Base-by-base conservation (phyloP, 2,797 vertebrate species). In the Borostomias antarcticus region DNA sequence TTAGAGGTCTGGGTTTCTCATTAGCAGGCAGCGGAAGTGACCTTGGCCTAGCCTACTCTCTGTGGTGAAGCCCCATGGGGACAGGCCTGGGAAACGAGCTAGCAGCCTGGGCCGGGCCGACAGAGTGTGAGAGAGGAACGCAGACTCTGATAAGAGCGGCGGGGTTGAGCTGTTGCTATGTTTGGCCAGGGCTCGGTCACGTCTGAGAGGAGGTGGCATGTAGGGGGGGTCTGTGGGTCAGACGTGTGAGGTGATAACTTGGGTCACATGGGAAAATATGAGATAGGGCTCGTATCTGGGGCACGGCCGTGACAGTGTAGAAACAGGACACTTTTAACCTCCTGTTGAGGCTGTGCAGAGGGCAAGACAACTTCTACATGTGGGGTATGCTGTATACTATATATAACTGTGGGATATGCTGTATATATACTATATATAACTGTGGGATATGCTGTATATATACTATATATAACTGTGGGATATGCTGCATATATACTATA, bases 91-190 rank as follows among this genome's bases (percentile, higher is more conserved):
- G 37, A 4, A 51, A 56, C n/a, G 11, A 26, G 25, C 30, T n/a
- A 30, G 28, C 52, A 30, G 57, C 33, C 57, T 23, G 21, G 5
- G 28, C 25, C 52, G 17, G 17, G 28, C 52, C 26, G 15, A 65
- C 37, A 56, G 48, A 32, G n/a, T n/a, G n/a, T n/a, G n/a, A n/a
- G n/a, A n/a, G n/a, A 26, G 48, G 32, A 45, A 56, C 21, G 35
- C 23, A 4, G 35, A 43, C 37, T 2, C 25, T 37, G 48, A 33
- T 45, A 43, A 43, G 26, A 65, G 26, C 17, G 5, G 8, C 8
- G 15, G 30, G 26, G 9, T 32, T 32, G 10, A 23, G 15, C 23
- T 63, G 61, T 37, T 23, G 6, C 61, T 63, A 63, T 63, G 48
- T 63, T 35, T 63, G 48, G 61, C 19, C n/a, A 30, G 2, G 2